Percentiles rank a stretch among this genome's conserved stretches.
Evolutionary conservation across 2,888 invertebrate species (phyloP).

Genomic region (Thera obeliscata): DNA sequence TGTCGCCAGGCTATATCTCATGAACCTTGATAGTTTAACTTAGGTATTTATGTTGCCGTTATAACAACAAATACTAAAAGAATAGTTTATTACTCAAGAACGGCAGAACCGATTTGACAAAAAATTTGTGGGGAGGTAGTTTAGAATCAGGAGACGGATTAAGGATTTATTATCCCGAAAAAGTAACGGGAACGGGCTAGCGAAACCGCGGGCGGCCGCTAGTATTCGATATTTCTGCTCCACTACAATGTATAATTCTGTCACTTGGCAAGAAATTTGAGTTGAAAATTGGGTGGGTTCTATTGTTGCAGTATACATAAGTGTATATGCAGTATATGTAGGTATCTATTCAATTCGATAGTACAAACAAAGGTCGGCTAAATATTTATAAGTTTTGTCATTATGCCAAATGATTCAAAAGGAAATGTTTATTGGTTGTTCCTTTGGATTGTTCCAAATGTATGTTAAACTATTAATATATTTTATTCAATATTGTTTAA

Average conservation of each 20-base stretch:
- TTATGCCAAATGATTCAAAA: conserved; percentile 25
- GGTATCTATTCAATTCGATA: background rate
- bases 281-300: background rate
- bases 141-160: no score
- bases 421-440: conserved; percentile 15
- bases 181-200: no score
- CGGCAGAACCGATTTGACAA: no score
- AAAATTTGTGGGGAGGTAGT: no score
- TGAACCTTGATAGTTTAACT: no score
- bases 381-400: conserved; percentile 38
- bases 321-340: background rate
- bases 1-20: no score
- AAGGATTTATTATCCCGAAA: no score
- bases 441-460: conserved; percentile 1
- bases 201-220: no score
- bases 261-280: conserved; percentile 1
- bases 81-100: no score
- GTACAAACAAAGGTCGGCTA: conserved; percentile 30
- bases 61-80: no score
- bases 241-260: background rate
- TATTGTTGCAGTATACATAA: conserved; percentile 7
- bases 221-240: no score
- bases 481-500: conserved; percentile 2
- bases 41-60: no score
- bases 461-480: conserved; percentile 2